Base-by-base conservation (phyloP, 2,888 invertebrate genomes). In the Aplocera efformata region DNA sequence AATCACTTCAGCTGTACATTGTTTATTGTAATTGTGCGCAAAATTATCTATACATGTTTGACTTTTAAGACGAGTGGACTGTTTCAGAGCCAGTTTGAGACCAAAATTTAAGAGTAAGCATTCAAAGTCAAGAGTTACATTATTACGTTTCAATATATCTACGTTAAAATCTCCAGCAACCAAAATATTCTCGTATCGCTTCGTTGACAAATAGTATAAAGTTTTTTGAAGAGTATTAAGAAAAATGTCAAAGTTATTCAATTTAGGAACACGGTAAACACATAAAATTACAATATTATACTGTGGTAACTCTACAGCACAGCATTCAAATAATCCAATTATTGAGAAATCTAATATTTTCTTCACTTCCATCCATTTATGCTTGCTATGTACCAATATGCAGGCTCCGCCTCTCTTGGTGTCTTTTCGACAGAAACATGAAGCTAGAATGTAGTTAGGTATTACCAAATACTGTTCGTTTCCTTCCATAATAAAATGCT, bases 301-400 rank as follows among this genome's bases (percentile, higher is more conserved):
- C 7, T 36, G 6, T n/a, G 4, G 8, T 5, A 36, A 13, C 7
- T 36, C 36, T 8, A 36, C 7, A 6, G 29, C 36, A 29, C 36
- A 36, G 6, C 36, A 36, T 17, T 36, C 36, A 29, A 36, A 36
- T n/a, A n/a, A n/a, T n/a, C n/a, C n/a, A n/a, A n/a, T n/a, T n/a
- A n/a, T n/a, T n/a, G n/a, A n/a, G n/a, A n/a, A n/a, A n/a, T n/a
- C n/a, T n/a, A n/a, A n/a, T n/a, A 28, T 13, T 28, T 28, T 13
- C n/a, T 28, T n/a, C 1, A 28, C 13, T 13, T 28, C 28, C 13
- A n/a, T 28, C 13, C 13, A 28, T 13, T 28, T 13, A 11, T 28
- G 28, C 6, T 22, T 7, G 7, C 6, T 22, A 7, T 22, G 22
- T 5, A 22, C 6, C 1, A 32, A 7, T 6, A 32, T 32, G 6